These are phyloP conservation scores for Amorpha juglandis DNA, from an alignment of 2,888 invertebrate genomes.

Conservation along the genomic window DNA sequence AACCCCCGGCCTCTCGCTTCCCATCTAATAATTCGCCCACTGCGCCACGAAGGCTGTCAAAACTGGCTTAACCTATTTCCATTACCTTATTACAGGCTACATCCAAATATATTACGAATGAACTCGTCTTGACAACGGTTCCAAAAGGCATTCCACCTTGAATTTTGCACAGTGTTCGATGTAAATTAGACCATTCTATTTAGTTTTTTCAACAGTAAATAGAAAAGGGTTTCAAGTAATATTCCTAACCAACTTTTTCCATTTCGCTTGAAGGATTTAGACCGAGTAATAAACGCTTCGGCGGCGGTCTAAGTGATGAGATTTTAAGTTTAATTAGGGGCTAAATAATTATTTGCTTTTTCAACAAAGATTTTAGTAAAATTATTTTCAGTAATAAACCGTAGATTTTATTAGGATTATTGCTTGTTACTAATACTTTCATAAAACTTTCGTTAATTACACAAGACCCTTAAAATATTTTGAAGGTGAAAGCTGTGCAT, in stretches of 20 bases:
- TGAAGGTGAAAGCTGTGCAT: too few species aligned
- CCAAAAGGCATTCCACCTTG: not conserved
- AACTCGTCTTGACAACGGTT: not conserved
- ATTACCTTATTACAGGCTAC: too few species aligned
- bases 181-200: not conserved
- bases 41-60: too few species aligned
- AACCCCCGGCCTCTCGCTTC: too few species aligned
- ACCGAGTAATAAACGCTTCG: not conserved
- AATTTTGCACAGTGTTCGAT: not conserved
- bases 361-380: not conserved
- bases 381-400: too few species aligned
- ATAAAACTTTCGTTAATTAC: too few species aligned
- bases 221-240: not conserved
- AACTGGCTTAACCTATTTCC: too few species aligned
- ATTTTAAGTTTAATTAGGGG: not conserved
- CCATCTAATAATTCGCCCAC: too few species aligned
- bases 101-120: not conserved
- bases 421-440: too few species aligned
- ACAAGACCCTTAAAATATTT: too few species aligned
- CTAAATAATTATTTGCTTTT: not conserved
- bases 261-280: not conserved
- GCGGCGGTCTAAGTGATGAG: not conserved
- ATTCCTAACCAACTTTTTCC: not conserved
- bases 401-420: too few species aligned
- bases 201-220: not conserved